Percentiles rank a stretch among this genome's conserved stretches.
These are phyloP conservation scores for Rutpela maculata DNA, from an alignment of 2,888 invertebrate species.

Conservation along the genomic window DNA sequence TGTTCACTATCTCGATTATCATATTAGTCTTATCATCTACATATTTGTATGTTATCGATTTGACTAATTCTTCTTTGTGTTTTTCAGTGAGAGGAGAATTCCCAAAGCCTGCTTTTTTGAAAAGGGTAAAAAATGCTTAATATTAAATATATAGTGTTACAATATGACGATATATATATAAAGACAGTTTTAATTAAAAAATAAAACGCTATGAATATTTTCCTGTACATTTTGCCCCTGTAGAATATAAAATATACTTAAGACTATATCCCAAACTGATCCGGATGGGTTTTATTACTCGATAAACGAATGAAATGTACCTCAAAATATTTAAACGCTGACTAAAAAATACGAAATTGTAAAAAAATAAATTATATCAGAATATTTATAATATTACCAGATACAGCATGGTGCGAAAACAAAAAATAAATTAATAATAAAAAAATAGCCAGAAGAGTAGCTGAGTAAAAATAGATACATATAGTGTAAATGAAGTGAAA, in stretches of 20 bases:
- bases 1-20: background rate
- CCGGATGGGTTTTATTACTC: conserved; percentile 55
- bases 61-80: conserved; percentile 25
- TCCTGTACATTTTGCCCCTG: conserved; percentile 47
- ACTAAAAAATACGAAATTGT: conserved; percentile 58
- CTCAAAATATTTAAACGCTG: conserved; percentile 56
- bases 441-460: conserved; percentile 51
- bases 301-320: conserved; percentile 56
- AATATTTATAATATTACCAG: conserved; percentile 54
- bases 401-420: conserved; percentile 48
- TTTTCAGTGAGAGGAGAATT: conserved; percentile 63
- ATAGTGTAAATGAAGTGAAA: conserved; percentile 63
- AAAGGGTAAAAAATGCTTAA: conserved; percentile 53
- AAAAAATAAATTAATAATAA: conserved; percentile 46
- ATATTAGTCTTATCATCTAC: background rate
- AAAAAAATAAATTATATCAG: conserved; percentile 59
- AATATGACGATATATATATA: conserved; percentile 43
- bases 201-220: conserved; percentile 62
- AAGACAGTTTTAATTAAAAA: conserved; percentile 56
- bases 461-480: conserved; percentile 49
- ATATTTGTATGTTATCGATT: too few species aligned
- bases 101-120: conserved; percentile 53
- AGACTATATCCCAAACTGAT: conserved; percentile 66
- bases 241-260: conserved; percentile 66
- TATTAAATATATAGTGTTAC: conserved; percentile 47